Evolutionary conservation across 2,113 vertebrate species (phyloP).

Genomic region (Solea solea): DNA sequence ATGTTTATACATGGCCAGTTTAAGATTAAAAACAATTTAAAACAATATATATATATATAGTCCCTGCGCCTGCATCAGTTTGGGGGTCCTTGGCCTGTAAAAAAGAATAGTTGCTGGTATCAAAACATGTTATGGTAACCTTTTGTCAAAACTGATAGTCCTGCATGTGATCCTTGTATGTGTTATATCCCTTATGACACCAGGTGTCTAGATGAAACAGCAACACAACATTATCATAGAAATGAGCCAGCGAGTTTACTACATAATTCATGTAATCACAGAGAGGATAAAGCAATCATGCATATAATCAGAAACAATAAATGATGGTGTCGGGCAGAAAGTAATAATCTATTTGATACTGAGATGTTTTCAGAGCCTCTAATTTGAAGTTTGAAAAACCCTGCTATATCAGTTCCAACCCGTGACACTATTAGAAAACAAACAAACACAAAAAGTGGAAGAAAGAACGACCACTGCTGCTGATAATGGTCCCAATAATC

Average conservation of each 20-base stretch:
- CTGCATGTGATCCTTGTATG: slow-evolving; percentile 30
- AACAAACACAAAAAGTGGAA: slow-evolving; percentile 4
- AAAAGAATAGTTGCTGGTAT: slow-evolving; percentile 7
- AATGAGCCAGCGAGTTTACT: slow-evolving; percentile 30
- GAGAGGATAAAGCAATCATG: neutral
- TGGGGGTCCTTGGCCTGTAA: too few relatives aligned
- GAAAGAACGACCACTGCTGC: slow-evolving; percentile 23
- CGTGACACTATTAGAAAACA: neutral
- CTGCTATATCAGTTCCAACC: too few relatives aligned
- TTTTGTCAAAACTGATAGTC: slow-evolving; percentile 59
- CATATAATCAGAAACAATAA: neutral
- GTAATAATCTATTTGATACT: slow-evolving; percentile 1
- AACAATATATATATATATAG: neutral
- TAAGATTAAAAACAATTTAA: too few relatives aligned
- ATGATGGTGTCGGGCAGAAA: neutral
- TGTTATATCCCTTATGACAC: neutral
- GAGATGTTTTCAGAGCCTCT: slow-evolving; percentile 10
- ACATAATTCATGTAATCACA: slow-evolving; percentile 33
- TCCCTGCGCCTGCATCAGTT: neutral
- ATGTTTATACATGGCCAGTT: too few relatives aligned
- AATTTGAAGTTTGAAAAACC: neutral
- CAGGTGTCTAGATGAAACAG: slow-evolving; percentile 23
- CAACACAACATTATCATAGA: slow-evolving; percentile 43
- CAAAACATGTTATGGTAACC: slow-evolving; percentile 28
- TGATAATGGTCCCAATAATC: neutral